Evolutionary conservation across 2,113 vertebrate genomes (phyloP).

Genomic region (Anolis sagrei): DNA sequence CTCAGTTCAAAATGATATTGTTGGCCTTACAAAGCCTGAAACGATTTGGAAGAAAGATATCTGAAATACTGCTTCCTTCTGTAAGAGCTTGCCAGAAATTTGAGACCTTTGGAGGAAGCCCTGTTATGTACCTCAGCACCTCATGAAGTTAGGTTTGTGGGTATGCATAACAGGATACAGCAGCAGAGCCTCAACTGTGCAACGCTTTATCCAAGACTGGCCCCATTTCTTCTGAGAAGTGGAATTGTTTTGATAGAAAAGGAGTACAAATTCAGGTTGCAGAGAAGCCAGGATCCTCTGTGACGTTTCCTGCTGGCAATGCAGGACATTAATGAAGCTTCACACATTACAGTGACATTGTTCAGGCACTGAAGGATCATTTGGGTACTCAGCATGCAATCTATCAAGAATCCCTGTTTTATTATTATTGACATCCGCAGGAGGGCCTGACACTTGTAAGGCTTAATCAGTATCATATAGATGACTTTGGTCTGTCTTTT

Average conservation of each 20-base stretch:
- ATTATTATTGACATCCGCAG: conserved; percentile 18
- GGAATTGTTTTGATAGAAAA: not conserved
- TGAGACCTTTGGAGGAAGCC: no score
- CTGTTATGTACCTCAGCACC: no score
- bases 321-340: conserved; percentile 6
- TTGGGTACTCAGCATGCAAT: not conserved
- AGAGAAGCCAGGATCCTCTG: not conserved
- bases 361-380: conserved; percentile 6
- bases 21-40: no score
- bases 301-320: conserved; percentile 17
- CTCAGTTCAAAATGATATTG: no score
- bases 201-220: no score
- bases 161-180: no score
- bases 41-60: no score
- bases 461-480: conserved; percentile 2
- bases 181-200: no score
- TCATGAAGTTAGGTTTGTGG: no score
- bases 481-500: conserved; percentile 4
- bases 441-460: not conserved
- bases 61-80: no score
- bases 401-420: not conserved
- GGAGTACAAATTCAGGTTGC: not conserved
- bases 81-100: no score
- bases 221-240: not conserved
- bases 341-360: conserved; percentile 8